Base-by-base conservation (phyloP, 2,113 vertebrate species). In the Colius striatus region DNA sequence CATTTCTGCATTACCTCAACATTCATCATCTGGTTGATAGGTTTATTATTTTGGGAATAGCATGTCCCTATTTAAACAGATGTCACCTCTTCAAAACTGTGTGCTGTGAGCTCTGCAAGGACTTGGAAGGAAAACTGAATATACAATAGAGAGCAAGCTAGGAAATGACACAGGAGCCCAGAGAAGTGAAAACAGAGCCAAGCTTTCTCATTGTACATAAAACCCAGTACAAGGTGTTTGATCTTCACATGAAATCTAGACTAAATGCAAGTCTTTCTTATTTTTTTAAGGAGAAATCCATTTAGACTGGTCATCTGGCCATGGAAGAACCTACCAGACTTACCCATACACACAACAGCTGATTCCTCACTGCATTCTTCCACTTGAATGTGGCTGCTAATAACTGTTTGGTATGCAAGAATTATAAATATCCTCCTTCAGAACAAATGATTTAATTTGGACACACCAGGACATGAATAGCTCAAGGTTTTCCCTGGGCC, bases 381-480 rank as follows among this genome's bases (percentile, higher is more conserved):
- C 53, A 23, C 74, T 60, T 72, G 23, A 1, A 41, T 45, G 80
- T 87, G 80, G 91, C 48, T 90, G 55, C 89, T 91, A 91, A 91
- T 65, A 53, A 53, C 32, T 45, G 51, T 90, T 82, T 84, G 50
- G 88, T 93, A 95, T 61, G 48, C 85, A 94, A 91, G 85, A 85
- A 93, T 79, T 90, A 77, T 61, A 92, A 94, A 82, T 83, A 90
- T 70, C 79, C 89, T 90, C 58, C 55, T 75, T 84, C 93, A 84
- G 65, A 96, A 60, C 38, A 94, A 90, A 91, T 80, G 76, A 87
- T 43, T 93, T 73, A 71, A 89, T 86, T 94, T 88, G 60, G 82
- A 87, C 3, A 5, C 63, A 88, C 30, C 75, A 3, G 47, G 83
- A 36, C 61, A 73, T 1, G 5, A 88, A 94, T 58, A 90, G 72